Evolutionary conservation across 1,140 invertebrate genomes (phyloP), one percentile per base, ranked within the genome.

Genomic region (Drosophila rufa): DNA sequence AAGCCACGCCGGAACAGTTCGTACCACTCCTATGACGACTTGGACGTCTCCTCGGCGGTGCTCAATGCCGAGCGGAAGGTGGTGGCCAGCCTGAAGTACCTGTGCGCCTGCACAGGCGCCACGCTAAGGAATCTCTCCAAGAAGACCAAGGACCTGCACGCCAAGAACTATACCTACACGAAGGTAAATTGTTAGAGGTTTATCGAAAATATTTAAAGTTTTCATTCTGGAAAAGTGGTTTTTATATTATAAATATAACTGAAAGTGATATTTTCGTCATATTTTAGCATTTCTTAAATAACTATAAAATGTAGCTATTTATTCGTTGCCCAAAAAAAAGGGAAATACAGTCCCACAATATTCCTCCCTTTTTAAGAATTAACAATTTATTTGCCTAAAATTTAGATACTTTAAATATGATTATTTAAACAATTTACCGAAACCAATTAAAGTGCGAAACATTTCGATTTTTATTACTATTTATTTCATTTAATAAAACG

Each of bases 91-190:
- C 70, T 92, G 19, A 92, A 92, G 60, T 92, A 92, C 66, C 64
- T 92, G 27, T 92, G 91, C 42, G 91, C 91, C 61, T 92, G 91
- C 67, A 92, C 91, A 9, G 91, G 91, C 11, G 91, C 91, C 65
- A 92, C 91, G 1, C 66, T 92, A 25, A 80, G 91, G 58, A 92
- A 92, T 79, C 76, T 92, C 48, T 92, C 91, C 19, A 92, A 92
- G 64, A 92, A 92, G 69, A 92, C 91, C 36, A 92, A 92, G 78
- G 91, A 92, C 61, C 79, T 92, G 58, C 91, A 92, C 60, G 87
- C 91, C 76, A 92, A 92, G 22, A 92, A 92, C 71, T 92, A 89
- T 71, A 86, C 82, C 70, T 92, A 92, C 66, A 91, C 79, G 11
- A 92, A 92, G 91, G 91, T 92, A 92, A 91, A 79, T 77, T 22